Conservation (phyloP, 1,140 invertebrate species). For the Drosophila pandora region DNA sequence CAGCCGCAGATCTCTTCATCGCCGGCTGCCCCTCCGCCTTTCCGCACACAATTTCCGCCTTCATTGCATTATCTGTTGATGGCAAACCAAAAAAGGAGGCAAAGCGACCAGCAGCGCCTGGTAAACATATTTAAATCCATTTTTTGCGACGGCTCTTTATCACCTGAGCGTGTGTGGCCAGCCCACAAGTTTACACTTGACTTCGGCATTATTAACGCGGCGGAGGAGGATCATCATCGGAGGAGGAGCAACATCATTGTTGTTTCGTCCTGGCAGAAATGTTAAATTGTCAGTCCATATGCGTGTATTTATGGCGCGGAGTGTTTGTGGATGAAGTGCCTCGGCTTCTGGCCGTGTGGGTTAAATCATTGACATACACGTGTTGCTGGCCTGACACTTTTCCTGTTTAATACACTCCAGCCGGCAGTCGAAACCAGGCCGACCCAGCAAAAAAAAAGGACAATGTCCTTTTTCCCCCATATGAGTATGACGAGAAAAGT, state of each 20-base stretch:
- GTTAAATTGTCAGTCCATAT: slow-evolving; percentile 7
- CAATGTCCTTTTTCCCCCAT: slow-evolving; percentile 19
- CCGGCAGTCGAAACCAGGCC: slow-evolving; percentile 11
- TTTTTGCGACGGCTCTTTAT: slow-evolving; percentile 24
- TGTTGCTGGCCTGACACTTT: slow-evolving; percentile 57
- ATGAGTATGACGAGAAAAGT: slow-evolving; percentile 21
- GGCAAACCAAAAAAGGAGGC: slow-evolving; percentile 37
- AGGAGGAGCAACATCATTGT: neutral
- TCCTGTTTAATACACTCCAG: slow-evolving; percentile 47
- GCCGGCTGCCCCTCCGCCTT: neutral
- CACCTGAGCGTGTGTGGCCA: slow-evolving; percentile 39
- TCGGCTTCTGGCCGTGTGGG: slow-evolving; percentile 9
- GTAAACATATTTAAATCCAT: slow-evolving; percentile 55
- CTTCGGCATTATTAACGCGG: slow-evolving; percentile 54
- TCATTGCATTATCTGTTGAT: slow-evolving; percentile 50
- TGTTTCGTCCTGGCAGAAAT: neutral
- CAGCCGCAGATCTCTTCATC: neutral
- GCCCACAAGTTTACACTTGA: slow-evolving; percentile 59
- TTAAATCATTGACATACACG: slow-evolving; percentile 49
- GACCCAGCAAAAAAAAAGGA: slow-evolving; percentile 29
- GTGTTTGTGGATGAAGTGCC: neutral
- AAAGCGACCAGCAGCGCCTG: slow-evolving; percentile 28
- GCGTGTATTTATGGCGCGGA: neutral
- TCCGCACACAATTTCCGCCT: slow-evolving; percentile 39
- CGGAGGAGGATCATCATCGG: slow-evolving; percentile 18